Conservation (phyloP, 1,140 invertebrate species). For the Drosophila sp. region DNA sequence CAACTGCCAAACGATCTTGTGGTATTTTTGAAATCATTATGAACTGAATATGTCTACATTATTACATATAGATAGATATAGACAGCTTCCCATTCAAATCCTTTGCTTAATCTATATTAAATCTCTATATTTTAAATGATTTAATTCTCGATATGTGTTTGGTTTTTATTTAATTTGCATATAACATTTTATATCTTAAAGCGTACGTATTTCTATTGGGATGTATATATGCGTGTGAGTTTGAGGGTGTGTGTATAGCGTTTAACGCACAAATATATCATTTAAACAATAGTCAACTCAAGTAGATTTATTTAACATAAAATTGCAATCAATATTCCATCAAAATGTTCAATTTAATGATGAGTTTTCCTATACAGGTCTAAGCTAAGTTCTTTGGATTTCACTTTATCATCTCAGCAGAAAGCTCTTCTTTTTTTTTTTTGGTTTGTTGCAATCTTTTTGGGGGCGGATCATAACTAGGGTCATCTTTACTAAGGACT, state of each 20-base stretch:
- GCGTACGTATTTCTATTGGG: constrained; percentile 46
- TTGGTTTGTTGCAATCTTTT: constrained; percentile 38
- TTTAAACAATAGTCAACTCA: constrained; percentile 28
- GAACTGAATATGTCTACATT: background rate
- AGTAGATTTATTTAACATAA: constrained; percentile 31
- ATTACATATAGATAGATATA: no score
- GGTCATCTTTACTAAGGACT: constrained; percentile 59
- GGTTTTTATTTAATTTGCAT: constrained; percentile 43
- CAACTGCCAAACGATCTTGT: no score
- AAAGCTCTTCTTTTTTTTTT: constrained; percentile 36
- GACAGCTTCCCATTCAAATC: no score
- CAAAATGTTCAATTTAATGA: constrained; percentile 1
- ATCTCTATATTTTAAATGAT: constrained; percentile 52
- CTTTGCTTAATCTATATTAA: background rate
- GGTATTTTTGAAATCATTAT: background rate
- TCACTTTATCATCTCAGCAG: constrained; percentile 29
- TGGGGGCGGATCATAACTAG: constrained; percentile 75
- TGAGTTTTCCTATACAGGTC: constrained; percentile 46
- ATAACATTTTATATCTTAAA: constrained; percentile 64
- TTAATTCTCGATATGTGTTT: constrained; percentile 70
- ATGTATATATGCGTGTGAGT: constrained; percentile 15
- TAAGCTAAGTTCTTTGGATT: constrained; percentile 40
- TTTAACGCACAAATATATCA: constrained; percentile 65
- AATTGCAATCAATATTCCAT: no score
- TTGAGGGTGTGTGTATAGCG: constrained; percentile 47